A percentile compares a stretch with the other conserved stretches of the same genome.
phyloP scores from a whole-genome alignment of 2,888 invertebrate species.

The Tetragnatha montana region DNA sequence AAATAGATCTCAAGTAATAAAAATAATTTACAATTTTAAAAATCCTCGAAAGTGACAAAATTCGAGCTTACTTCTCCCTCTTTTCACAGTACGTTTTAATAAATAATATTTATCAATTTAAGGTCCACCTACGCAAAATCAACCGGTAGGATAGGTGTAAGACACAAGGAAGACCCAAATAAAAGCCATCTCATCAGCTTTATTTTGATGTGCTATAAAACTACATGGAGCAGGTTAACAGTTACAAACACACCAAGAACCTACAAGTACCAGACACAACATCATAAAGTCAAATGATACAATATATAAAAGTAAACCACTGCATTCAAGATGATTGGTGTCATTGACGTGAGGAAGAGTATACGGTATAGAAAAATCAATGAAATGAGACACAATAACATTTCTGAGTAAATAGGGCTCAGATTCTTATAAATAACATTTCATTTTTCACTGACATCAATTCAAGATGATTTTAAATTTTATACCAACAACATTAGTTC shows the following conservation, averaged over 20 bases:
- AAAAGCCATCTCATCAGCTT: slow-evolving; percentile 7
- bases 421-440: not conserved
- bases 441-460: not conserved
- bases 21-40: no score
- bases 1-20: no score
- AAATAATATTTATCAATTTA: no score
- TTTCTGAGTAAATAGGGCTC: not conserved
- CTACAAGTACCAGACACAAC: slow-evolving; percentile 46
- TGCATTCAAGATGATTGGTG: slow-evolving; percentile 34
- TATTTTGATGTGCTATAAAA: slow-evolving; percentile 67
- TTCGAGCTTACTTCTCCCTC: no score
- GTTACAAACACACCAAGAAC: slow-evolving; percentile 65
- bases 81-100: no score
- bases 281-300: slow-evolving; percentile 36
- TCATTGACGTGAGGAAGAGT: slow-evolving; percentile 11
- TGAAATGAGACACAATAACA: slow-evolving; percentile 32
- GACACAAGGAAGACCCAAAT: not conserved
- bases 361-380: slow-evolving; percentile 30
- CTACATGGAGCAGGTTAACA: slow-evolving; percentile 63
- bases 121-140: no score
- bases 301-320: slow-evolving; percentile 40
- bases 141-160: no score
- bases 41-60: no score
- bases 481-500: not conserved
- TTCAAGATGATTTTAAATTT: not conserved